A percentile compares a stretch with the other conserved stretches of the same genome.
phyloP scores from a whole-genome alignment of 2,797 vertebrate genomes.

The Micrastur ruficollis region DNA sequence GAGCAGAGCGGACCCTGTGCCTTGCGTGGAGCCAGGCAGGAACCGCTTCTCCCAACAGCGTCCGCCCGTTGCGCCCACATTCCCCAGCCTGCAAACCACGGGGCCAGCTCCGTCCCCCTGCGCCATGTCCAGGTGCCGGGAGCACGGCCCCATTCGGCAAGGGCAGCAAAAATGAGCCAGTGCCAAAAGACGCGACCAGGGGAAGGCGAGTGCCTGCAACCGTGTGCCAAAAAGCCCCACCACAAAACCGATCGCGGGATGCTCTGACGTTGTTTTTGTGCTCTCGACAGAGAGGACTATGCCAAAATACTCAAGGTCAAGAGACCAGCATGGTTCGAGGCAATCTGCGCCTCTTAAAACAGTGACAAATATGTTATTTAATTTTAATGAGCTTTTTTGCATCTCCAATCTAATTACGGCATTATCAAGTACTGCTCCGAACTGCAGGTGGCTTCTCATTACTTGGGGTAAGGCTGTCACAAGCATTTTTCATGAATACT shows the following conservation, averaged over 20 bases:
- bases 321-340: constrained; percentile 76
- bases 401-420: constrained; percentile 83
- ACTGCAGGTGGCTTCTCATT: constrained; percentile 81
- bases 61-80: fast-evolving
- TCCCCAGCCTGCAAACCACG: fast-evolving
- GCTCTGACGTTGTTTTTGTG: not conserved
- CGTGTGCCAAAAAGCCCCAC: fast-evolving
- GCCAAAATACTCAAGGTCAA: constrained; percentile 79
- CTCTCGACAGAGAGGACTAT: constrained; percentile 44
- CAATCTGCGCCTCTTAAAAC: constrained; percentile 80
- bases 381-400: constrained; percentile 84
- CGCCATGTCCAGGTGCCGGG: fast-evolving
- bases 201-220: not conserved
- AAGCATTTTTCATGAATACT: constrained; percentile 77
- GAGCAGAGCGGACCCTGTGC: fast-evolving
- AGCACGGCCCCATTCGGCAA: fast-evolving
- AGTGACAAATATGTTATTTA: constrained; percentile 84
- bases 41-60: fast-evolving
- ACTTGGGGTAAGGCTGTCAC: constrained; percentile 73
- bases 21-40: not conserved
- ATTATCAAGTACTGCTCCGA: constrained; percentile 81
- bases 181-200: fast-evolving
- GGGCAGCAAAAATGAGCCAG: fast-evolving
- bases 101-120: fast-evolving
- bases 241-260: not conserved